Evolutionary conservation across 64 coral and sea anemone genomes (phyloP), one percentile per base, ranked within the genome.

Genomic region (Porites australiensis): DNA sequence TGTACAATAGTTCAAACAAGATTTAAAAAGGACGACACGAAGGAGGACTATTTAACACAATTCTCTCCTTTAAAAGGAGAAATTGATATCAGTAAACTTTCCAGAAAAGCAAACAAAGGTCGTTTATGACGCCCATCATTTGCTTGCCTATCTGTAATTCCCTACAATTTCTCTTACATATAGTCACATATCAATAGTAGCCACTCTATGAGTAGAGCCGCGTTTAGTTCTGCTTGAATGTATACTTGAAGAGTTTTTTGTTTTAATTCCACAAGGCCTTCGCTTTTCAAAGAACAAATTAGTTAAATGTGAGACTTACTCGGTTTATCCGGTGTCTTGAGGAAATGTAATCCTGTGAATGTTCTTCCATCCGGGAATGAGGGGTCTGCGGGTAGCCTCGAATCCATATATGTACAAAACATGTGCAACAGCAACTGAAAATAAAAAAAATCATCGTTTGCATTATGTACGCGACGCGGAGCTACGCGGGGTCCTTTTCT

Each of bases 401-500:
- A 99, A 89, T 99, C 98, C 98, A 99, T 99, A 62, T 99, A 99
- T 5, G 98, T 99, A 77, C 98, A 96, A 45, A 99, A 99, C 83
- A 99, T 70, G 72, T 94, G 98, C 83, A 99, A 87, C 23, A 96
- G 71, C 54, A 99, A 82, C 91, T 99, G 57, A 46, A 88, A 19
- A 5, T 9, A 3, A 66, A 8, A 50, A 50, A 2, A 4, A 5
- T 18, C 27, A 37, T 48, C 14, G 72, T 0, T 5, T 50, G 54
- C 54, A 4, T 57, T 12, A 57, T 57, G 7, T 57, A 57, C 12
- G 54, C 1, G 54, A 57, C 12, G 54, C 12, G 12, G 7, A 57
- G 12, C 12, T 57, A 57, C 12, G 27, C 27, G 12, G 53, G 11
- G 54, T 57, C 54, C 54, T 57, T 57, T 57, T 57, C 54, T 12